Base-by-base conservation (phyloP, 2,888 invertebrate species). In the Philereme vetulata region DNA sequence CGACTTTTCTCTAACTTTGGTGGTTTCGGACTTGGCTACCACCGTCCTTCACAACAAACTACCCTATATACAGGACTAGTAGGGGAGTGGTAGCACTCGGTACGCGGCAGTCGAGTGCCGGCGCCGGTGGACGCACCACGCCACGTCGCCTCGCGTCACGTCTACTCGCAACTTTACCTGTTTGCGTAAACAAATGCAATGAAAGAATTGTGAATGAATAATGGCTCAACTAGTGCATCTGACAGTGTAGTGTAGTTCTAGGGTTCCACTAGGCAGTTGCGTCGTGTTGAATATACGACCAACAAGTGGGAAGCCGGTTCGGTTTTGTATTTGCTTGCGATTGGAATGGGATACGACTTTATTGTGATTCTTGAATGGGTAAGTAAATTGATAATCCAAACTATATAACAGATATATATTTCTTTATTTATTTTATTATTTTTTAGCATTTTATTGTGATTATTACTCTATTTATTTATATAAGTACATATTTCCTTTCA, bases 111-210 rank as follows among this genome's bases (percentile, higher is more conserved):
- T 38, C 38, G 8, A 8, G 38, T 38, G 38, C 38, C 38, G 38
- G 38, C 38, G 35, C n/a, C 10, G 36, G 45, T 32, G 32, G 11
- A 8, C 36, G 36, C 45, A 7, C 1, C 45, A 32, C 45, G 52
- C 45, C n/a, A n/a, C 45, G n/a, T 32, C 3, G 7, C 36, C 0
- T 21, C 21, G 1, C 21, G 1, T 21, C 21, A 38, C 21, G n/a
- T 6, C 36, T 6, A 21, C 5, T 9, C 5, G 5, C 8, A 1
- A 49, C 49, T 49, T 38, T 36, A 38, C 4, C 34, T 10, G 9
- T 40, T 10, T 40, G 36, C 44, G 51, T 43, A 51, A 52, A 52
- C 45, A 36, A 45, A 8, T 38, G 38, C 4, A 4, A 38, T 38
- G 38, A 8, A 38, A 38, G 5, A 1, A 38, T 38, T 5, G 8